phyloP scores from a whole-genome alignment of 2,113 vertebrate species.

The Rostratula benghalensis region DNA sequence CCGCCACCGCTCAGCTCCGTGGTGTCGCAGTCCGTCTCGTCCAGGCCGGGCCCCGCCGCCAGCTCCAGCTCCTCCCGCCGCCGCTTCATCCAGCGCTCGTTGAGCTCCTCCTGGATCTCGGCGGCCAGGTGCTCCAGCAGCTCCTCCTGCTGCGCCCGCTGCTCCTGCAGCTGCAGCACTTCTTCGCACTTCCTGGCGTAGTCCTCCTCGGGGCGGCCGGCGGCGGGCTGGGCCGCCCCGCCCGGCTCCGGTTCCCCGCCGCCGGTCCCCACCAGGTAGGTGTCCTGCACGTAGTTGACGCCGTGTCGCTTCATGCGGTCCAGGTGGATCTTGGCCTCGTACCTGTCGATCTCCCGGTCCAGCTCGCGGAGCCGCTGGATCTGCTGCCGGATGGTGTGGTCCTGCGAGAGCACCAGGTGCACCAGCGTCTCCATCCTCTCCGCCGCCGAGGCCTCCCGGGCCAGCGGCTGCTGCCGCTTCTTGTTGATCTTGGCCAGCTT shows the following conservation, averaged over 20 bases:
- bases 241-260: conserved; percentile 42
- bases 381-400: conserved; percentile 93
- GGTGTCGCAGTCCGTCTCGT: conserved; percentile 50
- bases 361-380: conserved; percentile 87
- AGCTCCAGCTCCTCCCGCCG: conserved; percentile 79
- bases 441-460: conserved; percentile 73
- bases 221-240: background rate
- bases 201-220: conserved; percentile 48
- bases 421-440: conserved; percentile 92
- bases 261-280: conserved; percentile 81
- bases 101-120: conserved; percentile 91
- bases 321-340: conserved; percentile 85
- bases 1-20: conserved; percentile 38
- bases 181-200: conserved; percentile 68
- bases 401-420: conserved; percentile 92
- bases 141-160: conserved; percentile 83
- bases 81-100: conserved; percentile 89
- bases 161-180: conserved; percentile 82
- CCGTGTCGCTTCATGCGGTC: conserved; percentile 88
- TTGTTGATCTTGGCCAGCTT: conserved; percentile 93
- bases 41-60: conserved; percentile 49
- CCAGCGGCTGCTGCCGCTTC: conserved; percentile 72
- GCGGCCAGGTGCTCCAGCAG: conserved; percentile 79
- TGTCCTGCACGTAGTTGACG: conserved; percentile 93
- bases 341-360: conserved; percentile 88